Conservation (phyloP, 2,113 vertebrate species). For the Aramus guarauna region DNA sequence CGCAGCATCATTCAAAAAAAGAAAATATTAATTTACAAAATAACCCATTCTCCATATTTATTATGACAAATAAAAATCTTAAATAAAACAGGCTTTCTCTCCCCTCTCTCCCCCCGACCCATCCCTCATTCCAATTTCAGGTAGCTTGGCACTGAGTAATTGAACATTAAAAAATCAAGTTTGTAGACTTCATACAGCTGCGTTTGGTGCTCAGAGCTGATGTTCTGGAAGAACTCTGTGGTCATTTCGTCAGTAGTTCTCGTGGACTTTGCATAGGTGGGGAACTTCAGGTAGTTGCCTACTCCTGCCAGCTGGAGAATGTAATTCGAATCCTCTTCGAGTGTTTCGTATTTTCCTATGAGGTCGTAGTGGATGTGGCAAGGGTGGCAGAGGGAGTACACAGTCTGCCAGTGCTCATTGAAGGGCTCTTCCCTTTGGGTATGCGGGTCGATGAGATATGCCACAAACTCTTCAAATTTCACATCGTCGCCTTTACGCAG, state of each 20-base stretch:
- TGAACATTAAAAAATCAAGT: conserved; percentile 99
- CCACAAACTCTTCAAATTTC: conserved; percentile 91
- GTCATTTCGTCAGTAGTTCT: conserved; percentile 98
- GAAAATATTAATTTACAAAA: conserved; percentile 86
- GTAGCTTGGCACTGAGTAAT: conserved; percentile 96
- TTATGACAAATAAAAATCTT: conserved; percentile 84
- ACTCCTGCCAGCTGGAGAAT: conserved; percentile 87
- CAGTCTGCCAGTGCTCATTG: conserved; percentile 98
- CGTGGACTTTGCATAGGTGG: conserved; percentile 94
- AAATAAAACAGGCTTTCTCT: conserved; percentile 76
- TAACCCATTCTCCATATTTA: conserved; percentile 80
- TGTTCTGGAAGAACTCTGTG: conserved; percentile 97
- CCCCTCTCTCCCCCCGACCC: conserved; percentile 44
- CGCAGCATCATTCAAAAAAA: conserved; percentile 84
- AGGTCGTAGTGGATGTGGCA: conserved; percentile 98
- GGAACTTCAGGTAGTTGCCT: conserved; percentile 86
- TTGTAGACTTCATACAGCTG: conserved; percentile 96
- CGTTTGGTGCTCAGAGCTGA: conserved; percentile 89
- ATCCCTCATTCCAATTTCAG: conserved; percentile 88
- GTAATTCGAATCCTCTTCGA: conserved; percentile 93
- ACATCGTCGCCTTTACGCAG: conserved; percentile 86
- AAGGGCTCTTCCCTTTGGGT: conserved; percentile 92
- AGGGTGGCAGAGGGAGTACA: conserved; percentile 93
- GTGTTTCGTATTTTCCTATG: conserved; percentile 95
- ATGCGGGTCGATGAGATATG: conserved; percentile 90